Base-by-base conservation (phyloP, 2,797 vertebrate genomes). In the Artibeus jamaicensis region DNA sequence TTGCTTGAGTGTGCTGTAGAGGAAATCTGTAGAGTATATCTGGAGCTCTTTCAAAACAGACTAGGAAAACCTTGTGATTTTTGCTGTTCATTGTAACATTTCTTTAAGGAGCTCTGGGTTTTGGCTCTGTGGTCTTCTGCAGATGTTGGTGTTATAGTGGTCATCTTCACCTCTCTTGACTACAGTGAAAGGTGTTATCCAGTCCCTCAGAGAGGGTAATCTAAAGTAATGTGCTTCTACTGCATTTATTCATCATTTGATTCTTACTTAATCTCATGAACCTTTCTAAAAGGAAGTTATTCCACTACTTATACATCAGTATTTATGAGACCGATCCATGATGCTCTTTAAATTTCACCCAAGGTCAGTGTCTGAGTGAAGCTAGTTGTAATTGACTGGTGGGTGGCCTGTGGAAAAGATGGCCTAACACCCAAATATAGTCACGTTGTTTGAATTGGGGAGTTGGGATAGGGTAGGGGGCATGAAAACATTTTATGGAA, bases 41-140 rank as follows among this genome's bases (percentile, higher is more conserved):
- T 94, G 83, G 91, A 89, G 42, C 32, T 62, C 53, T 97, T 95
- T 94, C 48, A 81, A 34, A 79, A 42, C 68, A 91, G 39, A 67
- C n/a, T 86, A 70, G 68, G 88, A 57, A 77, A 68, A 29, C 82
- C 46, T 95, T 26, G 9, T 73, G 46, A 70, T 81, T 96, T 89
- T 94, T 96, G 62, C 42, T 77, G 50, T 88, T 92, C 39, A 77
- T 46, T 50, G 22, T 87, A 77, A 86, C 70, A 91, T 87, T 95
- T 95, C 76, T 95, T 83, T 73, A 89, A 84, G 89, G 88, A 96
- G 29, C 68, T 87, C 59, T 89, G 77, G 88, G n/a, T 91, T 93
- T 92, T 82, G 82, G 68, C 92, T 93, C 92, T 96, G 79, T 84
- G 79, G 71, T 90, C 88, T 48, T 90, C 88, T 85, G 22, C 67